These are phyloP conservation scores for Pristionchus entomophagus DNA, from an alignment of 2,888 invertebrate species.

Conservation along the genomic window DNA sequence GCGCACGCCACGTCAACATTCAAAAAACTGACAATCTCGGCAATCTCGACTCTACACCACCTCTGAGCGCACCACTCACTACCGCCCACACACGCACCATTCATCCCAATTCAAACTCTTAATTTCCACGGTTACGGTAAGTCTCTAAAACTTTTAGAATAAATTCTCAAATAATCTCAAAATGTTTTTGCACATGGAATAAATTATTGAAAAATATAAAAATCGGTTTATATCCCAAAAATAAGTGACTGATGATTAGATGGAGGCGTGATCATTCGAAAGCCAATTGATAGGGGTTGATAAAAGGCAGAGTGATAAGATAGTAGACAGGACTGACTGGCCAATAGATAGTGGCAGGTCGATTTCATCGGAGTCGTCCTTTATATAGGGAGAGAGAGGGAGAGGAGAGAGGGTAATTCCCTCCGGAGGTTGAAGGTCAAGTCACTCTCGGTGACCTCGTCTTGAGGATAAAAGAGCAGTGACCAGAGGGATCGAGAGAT, in stretches of 20 bases:
- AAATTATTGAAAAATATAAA: no score
- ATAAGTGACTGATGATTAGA: not conserved
- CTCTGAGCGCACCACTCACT: no score
- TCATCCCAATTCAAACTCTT: not conserved
- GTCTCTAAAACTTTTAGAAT: not conserved
- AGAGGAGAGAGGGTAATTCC: constrained; percentile 29
- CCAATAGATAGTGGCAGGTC: not conserved
- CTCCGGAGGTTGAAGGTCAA: constrained; percentile 41
- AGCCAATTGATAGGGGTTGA: not conserved
- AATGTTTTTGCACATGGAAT: no score
- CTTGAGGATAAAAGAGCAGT: constrained; percentile 21
- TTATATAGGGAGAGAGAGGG: not conserved
- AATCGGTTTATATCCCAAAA: not conserved
- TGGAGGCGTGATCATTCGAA: not conserved
- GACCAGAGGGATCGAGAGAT: not conserved
- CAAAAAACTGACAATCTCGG: no score
- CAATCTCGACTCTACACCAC: no score
- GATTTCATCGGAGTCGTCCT: constrained; percentile 12
- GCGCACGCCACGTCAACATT: constrained; percentile 42
- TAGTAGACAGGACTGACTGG: constrained; percentile 11
- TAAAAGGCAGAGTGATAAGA: constrained; percentile 32
- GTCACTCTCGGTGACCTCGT: constrained; percentile 15
- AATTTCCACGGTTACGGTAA: constrained; percentile 11
- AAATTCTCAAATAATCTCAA: not conserved
- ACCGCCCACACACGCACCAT: no score